Conservation (phyloP, 2,888 invertebrate species). For the Crematogaster levior region DNA sequence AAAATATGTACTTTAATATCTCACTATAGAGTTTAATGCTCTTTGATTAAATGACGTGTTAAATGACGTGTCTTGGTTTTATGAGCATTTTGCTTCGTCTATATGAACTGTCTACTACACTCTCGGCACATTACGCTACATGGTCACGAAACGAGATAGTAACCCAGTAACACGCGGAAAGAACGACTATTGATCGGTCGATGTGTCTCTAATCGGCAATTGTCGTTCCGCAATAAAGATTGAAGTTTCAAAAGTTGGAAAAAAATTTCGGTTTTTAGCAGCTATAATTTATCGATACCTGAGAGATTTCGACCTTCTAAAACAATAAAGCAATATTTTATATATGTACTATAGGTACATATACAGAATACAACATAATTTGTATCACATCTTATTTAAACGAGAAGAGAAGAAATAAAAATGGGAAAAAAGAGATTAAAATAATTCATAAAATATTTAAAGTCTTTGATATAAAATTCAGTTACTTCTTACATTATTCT, state of each 20-base stretch:
- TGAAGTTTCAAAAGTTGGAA: background rate
- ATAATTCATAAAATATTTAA: background rate
- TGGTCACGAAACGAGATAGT: conserved; percentile 37
- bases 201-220: conserved; percentile 22
- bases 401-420: background rate
- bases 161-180: conserved; percentile 48
- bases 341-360: background rate
- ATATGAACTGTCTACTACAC: too few species aligned
- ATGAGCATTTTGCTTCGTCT: background rate
- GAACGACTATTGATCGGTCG: conserved; percentile 46
- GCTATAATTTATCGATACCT: background rate
- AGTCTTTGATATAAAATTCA: background rate
- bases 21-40: background rate
- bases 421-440: background rate
- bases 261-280: background rate
- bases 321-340: background rate
- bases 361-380: too few species aligned
- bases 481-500: background rate
- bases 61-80: background rate
- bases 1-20: background rate
- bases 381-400: background rate
- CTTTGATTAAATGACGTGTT: background rate
- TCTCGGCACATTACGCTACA: conserved; percentile 12
- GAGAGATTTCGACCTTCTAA: background rate
- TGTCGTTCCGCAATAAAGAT: background rate